Percentiles rank a stretch among this genome's conserved stretches.
phyloP scores from a whole-genome alignment of 2,797 vertebrate species.

The Cottoperca gobio region DNA sequence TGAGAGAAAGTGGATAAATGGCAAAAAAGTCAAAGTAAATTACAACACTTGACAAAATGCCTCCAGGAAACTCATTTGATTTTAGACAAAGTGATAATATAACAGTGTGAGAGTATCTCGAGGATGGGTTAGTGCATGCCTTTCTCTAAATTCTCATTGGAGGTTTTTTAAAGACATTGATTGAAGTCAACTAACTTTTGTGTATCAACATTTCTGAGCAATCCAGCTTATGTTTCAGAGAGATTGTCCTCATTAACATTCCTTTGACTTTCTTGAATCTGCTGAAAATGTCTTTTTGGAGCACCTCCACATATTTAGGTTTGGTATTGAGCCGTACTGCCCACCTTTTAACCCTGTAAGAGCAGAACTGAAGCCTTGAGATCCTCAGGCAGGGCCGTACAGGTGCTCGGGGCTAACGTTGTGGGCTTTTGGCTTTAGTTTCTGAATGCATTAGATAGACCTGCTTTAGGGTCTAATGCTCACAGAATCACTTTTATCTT shows the following conservation, averaged over 20 bases:
- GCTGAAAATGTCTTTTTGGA: conserved; percentile 38
- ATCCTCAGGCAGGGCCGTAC: background rate
- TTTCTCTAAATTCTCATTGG: conserved; percentile 13
- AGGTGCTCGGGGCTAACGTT: background rate
- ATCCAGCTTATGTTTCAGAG: conserved; percentile 45
- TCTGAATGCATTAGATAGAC: background rate
- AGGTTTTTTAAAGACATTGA: conserved; percentile 23
- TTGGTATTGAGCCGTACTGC: conserved; percentile 2
- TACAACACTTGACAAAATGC: conserved; percentile 41
- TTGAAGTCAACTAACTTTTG: conserved; percentile 45
- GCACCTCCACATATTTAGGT: conserved; percentile 18
- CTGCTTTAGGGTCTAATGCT: background rate
- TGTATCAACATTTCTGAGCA: conserved; percentile 55
- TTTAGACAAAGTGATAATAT: conserved; percentile 30
- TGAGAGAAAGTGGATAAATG: conserved; percentile 48
- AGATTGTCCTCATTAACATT: conserved; percentile 56
- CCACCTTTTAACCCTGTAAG: conserved; percentile 29
- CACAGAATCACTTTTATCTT: background rate
- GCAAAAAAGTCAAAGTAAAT: conserved; percentile 40
- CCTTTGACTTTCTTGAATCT: conserved; percentile 52
- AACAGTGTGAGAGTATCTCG: conserved; percentile 14
- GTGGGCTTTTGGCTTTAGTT: background rate
- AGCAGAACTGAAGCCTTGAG: conserved; percentile 3
- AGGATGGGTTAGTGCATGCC: conserved; percentile 3
- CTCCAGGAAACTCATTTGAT: conserved; percentile 54